phyloP scores from a whole-genome alignment of 1,140 invertebrate genomes.

The Aphelenchoides besseyi region DNA sequence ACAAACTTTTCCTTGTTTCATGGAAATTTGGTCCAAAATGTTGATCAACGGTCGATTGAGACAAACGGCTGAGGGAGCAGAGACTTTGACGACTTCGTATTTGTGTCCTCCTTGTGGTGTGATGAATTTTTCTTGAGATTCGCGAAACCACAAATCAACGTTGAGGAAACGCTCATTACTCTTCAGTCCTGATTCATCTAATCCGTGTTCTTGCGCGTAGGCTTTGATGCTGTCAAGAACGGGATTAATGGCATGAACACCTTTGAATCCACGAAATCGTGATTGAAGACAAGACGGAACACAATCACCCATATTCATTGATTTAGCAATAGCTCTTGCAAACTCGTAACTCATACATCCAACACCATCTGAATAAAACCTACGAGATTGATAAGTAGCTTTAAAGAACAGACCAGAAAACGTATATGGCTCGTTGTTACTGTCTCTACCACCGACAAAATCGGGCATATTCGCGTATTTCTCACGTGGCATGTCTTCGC shows the following conservation, averaged over 20 bases:
- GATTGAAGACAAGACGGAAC: slow-evolving; percentile 45
- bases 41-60: slow-evolving; percentile 63
- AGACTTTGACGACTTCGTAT: slow-evolving; percentile 63
- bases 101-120: slow-evolving; percentile 22
- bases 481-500: slow-evolving; percentile 28
- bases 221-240: slow-evolving; percentile 33
- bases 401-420: slow-evolving; percentile 35
- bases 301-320: slow-evolving; percentile 32
- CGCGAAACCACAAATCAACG: slow-evolving; percentile 28
- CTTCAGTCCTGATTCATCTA: neutral
- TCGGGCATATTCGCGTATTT: slow-evolving; percentile 31
- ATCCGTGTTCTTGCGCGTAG: slow-evolving; percentile 34
- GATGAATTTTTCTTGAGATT: slow-evolving; percentile 44
- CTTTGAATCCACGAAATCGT: slow-evolving; percentile 49
- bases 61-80: slow-evolving; percentile 63
- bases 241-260: slow-evolving; percentile 40
- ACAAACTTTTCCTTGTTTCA: slow-evolving; percentile 38
- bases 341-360: slow-evolving; percentile 38
- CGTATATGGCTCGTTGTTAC: slow-evolving; percentile 37
- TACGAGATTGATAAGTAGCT: neutral
- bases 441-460: slow-evolving; percentile 35
- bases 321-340: slow-evolving; percentile 36
- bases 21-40: slow-evolving; percentile 63
- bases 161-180: neutral
- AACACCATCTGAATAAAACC: slow-evolving; percentile 30